Evolutionary conservation across 2,797 vertebrate genomes (phyloP).

Genomic region (Corythornis leucogaster): DNA sequence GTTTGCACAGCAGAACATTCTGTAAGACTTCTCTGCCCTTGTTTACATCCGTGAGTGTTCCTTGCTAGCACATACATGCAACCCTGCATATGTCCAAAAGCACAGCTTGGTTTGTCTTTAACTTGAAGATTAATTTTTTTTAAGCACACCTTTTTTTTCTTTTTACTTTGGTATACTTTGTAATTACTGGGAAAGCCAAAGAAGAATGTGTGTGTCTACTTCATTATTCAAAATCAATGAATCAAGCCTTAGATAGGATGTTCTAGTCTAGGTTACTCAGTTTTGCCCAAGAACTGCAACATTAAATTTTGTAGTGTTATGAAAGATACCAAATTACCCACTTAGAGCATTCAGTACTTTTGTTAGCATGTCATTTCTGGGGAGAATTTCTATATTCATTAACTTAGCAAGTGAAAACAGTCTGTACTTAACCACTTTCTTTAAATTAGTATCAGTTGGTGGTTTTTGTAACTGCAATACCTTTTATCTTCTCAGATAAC

Average conservation of each 20-base stretch:
- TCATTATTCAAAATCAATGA: neutral
- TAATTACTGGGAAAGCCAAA: neutral
- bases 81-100: neutral
- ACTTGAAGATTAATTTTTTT: neutral
- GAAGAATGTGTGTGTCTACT: neutral
- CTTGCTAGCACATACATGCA: neutral
- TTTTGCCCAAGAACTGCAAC: neutral
- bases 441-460: neutral
- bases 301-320: neutral
- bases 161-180: neutral
- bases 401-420: neutral
- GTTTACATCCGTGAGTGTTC: neutral
- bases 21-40: conserved; percentile 1
- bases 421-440: neutral
- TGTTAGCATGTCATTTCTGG: neutral
- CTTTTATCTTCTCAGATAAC: neutral
- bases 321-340: neutral
- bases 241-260: neutral
- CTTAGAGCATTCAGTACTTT: neutral
- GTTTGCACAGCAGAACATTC: conserved; percentile 20
- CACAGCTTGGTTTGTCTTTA: neutral
- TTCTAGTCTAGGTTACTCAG: neutral
- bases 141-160: neutral
- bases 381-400: neutral
- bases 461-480: neutral